Conservation (phyloP, 2,113 vertebrate genomes). For the Desmodus rotundus region DNA sequence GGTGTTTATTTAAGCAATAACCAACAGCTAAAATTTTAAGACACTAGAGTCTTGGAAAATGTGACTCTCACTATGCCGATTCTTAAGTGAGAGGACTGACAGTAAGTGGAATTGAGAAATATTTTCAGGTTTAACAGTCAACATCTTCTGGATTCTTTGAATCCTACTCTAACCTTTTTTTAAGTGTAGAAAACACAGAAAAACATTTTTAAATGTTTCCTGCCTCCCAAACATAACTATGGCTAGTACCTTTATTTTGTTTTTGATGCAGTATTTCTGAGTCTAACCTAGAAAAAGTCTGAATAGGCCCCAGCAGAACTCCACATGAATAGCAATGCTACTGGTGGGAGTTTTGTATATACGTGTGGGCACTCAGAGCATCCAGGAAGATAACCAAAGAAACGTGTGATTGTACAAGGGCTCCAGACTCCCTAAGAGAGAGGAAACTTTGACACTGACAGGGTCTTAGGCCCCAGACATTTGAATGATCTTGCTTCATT, state of each 20-base stretch:
- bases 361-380: background rate
- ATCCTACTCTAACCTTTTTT: constrained; percentile 55
- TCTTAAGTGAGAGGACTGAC: constrained; percentile 65
- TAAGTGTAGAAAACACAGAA: background rate
- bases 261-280: background rate
- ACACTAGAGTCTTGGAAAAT: constrained; percentile 67
- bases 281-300: background rate
- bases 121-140: constrained; percentile 69
- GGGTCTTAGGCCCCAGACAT: background rate
- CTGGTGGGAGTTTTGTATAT: background rate
- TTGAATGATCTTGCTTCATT: background rate
- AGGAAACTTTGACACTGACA: background rate
- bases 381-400: background rate
- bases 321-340: background rate
- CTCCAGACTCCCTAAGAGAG: background rate
- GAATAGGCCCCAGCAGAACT: background rate
- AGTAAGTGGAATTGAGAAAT: constrained; percentile 66
- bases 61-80: constrained; percentile 56
- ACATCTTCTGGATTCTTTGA: constrained; percentile 68
- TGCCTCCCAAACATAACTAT: background rate
- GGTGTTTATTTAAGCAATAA: constrained; percentile 69
- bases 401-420: background rate
- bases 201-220: background rate
- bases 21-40: constrained; percentile 55
- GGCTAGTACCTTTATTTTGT: constrained; percentile 39